Percentiles rank a stretch among this genome's conserved stretches.
Evolutionary conservation across 2,888 invertebrate genomes (phyloP).

Genomic region (Callyntrura guangdongensis): DNA sequence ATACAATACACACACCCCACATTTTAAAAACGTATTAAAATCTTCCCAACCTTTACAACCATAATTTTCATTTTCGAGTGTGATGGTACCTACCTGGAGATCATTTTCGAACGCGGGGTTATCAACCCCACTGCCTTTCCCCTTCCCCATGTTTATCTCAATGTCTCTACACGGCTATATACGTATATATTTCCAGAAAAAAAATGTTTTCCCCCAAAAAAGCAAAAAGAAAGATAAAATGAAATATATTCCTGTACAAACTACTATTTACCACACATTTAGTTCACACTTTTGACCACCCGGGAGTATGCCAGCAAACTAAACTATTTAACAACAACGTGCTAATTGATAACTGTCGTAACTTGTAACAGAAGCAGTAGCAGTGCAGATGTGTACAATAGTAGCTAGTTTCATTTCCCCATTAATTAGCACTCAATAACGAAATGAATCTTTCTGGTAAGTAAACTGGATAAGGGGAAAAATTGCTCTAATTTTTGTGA

Average conservation of each 20-base stretch:
- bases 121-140: slow-evolving; percentile 64
- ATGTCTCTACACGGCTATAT: background rate
- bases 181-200: too few relatives aligned
- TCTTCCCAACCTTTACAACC: too few relatives aligned
- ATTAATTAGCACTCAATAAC: background rate
- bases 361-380: too few relatives aligned
- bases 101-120: slow-evolving; percentile 78
- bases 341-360: background rate
- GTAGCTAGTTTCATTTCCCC: slow-evolving; percentile 1
- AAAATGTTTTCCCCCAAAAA: background rate
- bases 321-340: background rate
- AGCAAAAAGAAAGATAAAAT: background rate
- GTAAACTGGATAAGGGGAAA: too few relatives aligned
- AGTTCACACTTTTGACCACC: background rate
- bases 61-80: background rate
- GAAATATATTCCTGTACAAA: background rate
- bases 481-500: too few relatives aligned
- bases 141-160: slow-evolving; percentile 20
- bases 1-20: background rate
- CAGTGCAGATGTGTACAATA: background rate
- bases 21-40: background rate
- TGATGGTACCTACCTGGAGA: slow-evolving; percentile 63
- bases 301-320: too few relatives aligned
- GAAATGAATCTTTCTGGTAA: too few relatives aligned
- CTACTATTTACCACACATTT: background rate